Conservation (phyloP, 1,140 invertebrate genomes). For the Eurytemora carolleeae region DNA sequence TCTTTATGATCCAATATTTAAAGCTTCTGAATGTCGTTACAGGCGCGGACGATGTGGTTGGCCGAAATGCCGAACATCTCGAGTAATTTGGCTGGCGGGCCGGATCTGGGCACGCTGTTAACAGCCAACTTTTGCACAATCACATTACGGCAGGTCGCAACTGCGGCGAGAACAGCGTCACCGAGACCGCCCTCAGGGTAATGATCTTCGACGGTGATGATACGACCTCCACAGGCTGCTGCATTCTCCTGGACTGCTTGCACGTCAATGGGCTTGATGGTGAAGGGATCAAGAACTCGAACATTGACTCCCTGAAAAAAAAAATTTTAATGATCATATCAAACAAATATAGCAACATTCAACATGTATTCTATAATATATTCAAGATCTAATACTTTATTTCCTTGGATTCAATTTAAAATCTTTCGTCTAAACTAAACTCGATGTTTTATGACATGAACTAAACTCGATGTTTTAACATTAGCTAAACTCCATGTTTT, state of each 20-base stretch:
- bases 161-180: slow-evolving; percentile 67
- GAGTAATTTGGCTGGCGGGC: slow-evolving; percentile 58
- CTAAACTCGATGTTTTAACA: too few relatives aligned
- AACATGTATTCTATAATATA: too few relatives aligned
- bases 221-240: slow-evolving; percentile 49
- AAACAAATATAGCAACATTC: too few relatives aligned
- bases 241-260: slow-evolving; percentile 55
- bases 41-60: slow-evolving; percentile 50
- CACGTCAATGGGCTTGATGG: slow-evolving; percentile 81
- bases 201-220: slow-evolving; percentile 92
- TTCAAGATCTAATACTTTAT: too few relatives aligned
- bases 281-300: slow-evolving; percentile 79
- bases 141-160: slow-evolving; percentile 47
- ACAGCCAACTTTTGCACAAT: slow-evolving; percentile 69
- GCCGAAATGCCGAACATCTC: slow-evolving; percentile 74
- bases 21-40: slow-evolving; percentile 25
- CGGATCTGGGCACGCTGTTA: slow-evolving; percentile 67
- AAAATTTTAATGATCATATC: too few relatives aligned
- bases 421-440: too few relatives aligned
- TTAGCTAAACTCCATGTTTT: too few relatives aligned
- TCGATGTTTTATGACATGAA: too few relatives aligned
- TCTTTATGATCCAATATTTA: too few relatives aligned
- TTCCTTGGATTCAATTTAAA: too few relatives aligned
- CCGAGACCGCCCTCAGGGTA: slow-evolving; percentile 90
- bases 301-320: slow-evolving; percentile 44